These are phyloP conservation scores for Rhinolophus sinicus DNA, from an alignment of 2,113 vertebrate species.

Conservation along the genomic window DNA sequence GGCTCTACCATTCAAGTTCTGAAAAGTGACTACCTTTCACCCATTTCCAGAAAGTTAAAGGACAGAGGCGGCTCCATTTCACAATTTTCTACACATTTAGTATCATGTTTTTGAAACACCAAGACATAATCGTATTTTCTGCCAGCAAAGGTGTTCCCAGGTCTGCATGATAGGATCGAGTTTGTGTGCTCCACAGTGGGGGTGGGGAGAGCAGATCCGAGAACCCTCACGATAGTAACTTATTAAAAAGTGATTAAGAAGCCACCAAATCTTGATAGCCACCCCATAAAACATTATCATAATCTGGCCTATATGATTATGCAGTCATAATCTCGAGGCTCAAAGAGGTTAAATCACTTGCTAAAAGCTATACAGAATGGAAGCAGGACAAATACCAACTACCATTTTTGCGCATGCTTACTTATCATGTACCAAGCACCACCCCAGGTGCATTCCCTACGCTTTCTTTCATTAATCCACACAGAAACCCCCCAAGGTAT, in stretches of 20 bases:
- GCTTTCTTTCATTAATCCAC: background rate
- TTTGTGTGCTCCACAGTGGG: background rate
- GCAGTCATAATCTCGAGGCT: background rate
- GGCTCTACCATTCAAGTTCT: background rate
- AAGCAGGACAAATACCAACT: background rate
- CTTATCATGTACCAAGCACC: background rate
- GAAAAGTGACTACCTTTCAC: background rate
- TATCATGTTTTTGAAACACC: background rate
- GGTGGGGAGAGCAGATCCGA: background rate
- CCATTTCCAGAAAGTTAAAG: background rate
- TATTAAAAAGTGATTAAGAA: background rate
- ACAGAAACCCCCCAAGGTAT: background rate
- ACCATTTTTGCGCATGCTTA: background rate
- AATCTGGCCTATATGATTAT: background rate
- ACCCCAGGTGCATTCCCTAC: background rate
- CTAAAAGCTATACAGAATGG: background rate
- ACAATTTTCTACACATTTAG: background rate
- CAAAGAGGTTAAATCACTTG: background rate
- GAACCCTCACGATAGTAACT: background rate
- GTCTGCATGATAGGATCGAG: background rate
- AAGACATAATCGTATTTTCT: background rate
- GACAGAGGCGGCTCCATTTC: background rate
- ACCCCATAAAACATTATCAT: background rate
- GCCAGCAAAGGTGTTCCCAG: background rate
- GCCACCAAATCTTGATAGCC: background rate